Percentiles rank a stretch among this genome's conserved stretches.
Conservation (phyloP, 2,797 vertebrate species). For the Geotrypetes seraphini region DNA sequence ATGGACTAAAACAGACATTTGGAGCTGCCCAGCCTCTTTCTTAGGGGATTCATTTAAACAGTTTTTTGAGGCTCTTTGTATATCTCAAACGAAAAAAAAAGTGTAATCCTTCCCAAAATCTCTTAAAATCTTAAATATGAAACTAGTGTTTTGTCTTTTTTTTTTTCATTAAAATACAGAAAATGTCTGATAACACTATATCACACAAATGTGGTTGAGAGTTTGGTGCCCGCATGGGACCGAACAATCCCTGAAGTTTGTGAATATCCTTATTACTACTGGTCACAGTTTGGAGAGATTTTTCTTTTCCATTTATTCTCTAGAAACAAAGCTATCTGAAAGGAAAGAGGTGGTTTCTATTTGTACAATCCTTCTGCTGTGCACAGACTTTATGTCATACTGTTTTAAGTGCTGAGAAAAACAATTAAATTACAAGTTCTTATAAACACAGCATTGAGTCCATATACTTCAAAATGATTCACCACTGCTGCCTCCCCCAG, state of each 20-base stretch:
- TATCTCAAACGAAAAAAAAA: constrained; percentile 46
- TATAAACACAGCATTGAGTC: constrained; percentile 18
- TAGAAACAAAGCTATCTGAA: constrained; percentile 48
- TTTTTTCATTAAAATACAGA: constrained; percentile 96
- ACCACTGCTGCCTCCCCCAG: no score
- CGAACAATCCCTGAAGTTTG: constrained; percentile 90
- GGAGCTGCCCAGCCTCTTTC: constrained; percentile 52
- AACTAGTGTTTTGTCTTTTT: constrained; percentile 95
- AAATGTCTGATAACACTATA: constrained; percentile 85
- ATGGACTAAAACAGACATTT: constrained; percentile 65
- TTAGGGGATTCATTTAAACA: constrained; percentile 20
- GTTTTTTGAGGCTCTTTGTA: constrained; percentile 64
- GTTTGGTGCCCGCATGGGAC: constrained; percentile 66
- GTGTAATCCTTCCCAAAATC: constrained; percentile 41
- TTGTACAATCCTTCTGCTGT: constrained; percentile 62
- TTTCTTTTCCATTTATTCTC: constrained; percentile 48
- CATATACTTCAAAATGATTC: constrained; percentile 19
- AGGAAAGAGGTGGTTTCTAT: constrained; percentile 30
- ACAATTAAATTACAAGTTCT: not conserved
- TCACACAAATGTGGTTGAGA: constrained; percentile 83
- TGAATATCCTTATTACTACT: constrained; percentile 76
- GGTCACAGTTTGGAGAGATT: constrained; percentile 79
- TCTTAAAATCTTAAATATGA: constrained; percentile 87
- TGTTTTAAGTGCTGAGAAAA: constrained; percentile 66
- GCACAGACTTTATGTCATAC: constrained; percentile 77